Percentiles rank a stretch among this genome's conserved stretches.
Evolutionary conservation across 2,888 invertebrate species (phyloP).

Genomic region (Drosophila anomalata): DNA sequence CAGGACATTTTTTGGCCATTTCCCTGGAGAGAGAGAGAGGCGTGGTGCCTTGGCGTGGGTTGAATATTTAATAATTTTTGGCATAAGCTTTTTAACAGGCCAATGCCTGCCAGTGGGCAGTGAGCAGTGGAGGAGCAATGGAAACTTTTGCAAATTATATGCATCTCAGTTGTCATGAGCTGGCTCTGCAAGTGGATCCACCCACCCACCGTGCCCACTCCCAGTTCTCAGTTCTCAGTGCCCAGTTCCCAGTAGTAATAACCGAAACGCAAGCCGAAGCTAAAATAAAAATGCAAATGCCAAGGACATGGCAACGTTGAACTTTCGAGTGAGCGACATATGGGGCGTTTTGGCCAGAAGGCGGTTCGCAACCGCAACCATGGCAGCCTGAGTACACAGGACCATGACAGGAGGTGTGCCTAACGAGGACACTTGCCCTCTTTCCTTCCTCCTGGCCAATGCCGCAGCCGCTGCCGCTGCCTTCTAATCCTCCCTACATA

Average conservation of each 20-base stretch:
- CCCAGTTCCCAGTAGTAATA: constrained; percentile 50
- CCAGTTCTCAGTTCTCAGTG: background rate
- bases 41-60: constrained; percentile 1
- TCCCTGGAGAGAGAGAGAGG: background rate
- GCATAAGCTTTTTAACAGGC: constrained; percentile 37
- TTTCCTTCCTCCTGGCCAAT: background rate
- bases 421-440: constrained; percentile 50
- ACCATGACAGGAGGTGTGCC: constrained; percentile 41
- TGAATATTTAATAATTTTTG: constrained; percentile 46
- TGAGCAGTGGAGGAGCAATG: constrained; percentile 10
- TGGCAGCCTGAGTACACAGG: constrained; percentile 28
- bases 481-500: background rate
- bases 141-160: constrained; percentile 41
- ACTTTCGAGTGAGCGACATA: constrained; percentile 63
- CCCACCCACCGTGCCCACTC: background rate
- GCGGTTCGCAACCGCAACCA: constrained; percentile 18
- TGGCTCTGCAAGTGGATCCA: constrained; percentile 7
- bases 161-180: constrained; percentile 48
- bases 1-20: constrained; percentile 21
- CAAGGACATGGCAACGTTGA: constrained; percentile 67
- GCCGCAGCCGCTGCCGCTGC: background rate
- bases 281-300: constrained; percentile 64
- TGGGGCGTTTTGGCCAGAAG: constrained; percentile 33
- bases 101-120: constrained; percentile 35
- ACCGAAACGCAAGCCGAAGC: constrained; percentile 55